These are phyloP conservation scores for Cotesia chilonis DNA, from an alignment of 1,140 invertebrate species.

Conservation along the genomic window DNA sequence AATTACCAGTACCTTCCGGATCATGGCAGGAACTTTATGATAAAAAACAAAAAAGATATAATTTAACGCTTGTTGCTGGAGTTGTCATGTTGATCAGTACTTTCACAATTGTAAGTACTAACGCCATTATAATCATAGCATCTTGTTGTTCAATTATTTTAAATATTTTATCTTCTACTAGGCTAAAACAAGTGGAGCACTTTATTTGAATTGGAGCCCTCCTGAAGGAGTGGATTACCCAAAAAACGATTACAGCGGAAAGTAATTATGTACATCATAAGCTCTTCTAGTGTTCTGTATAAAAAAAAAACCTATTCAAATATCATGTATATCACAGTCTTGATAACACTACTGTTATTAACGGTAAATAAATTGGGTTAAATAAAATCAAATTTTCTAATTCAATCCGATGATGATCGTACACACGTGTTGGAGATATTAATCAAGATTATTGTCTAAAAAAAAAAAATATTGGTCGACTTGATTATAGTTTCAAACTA, in stretches of 20 bases:
- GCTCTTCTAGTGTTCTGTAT: too few species aligned
- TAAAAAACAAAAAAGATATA: slow-evolving; percentile 73
- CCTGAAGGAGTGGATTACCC: background rate
- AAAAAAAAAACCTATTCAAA: too few species aligned
- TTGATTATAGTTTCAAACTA: too few species aligned
- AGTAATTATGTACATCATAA: too few species aligned
- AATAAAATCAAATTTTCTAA: too few species aligned
- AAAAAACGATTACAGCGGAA: too few species aligned
- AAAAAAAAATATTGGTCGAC: too few species aligned
- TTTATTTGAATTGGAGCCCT: background rate
- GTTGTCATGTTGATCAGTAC: slow-evolving; percentile 68
- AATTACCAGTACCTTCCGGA: slow-evolving; percentile 76
- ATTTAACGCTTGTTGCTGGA: slow-evolving; percentile 72
- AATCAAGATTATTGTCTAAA: too few species aligned
- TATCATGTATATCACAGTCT: too few species aligned
- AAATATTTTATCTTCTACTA: background rate
- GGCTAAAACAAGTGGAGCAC: background rate
- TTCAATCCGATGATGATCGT: too few species aligned
- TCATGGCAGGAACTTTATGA: slow-evolving; percentile 76
- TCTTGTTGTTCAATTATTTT: background rate
- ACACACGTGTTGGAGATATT: too few species aligned
- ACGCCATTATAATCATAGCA: background rate
- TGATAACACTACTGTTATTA: background rate
- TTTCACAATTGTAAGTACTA: slow-evolving; percentile 69
- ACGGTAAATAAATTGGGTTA: slow-evolving; percentile 33